Evolutionary conservation across 2,888 invertebrate species (phyloP).

Genomic region (Apotomis capreana): DNA sequence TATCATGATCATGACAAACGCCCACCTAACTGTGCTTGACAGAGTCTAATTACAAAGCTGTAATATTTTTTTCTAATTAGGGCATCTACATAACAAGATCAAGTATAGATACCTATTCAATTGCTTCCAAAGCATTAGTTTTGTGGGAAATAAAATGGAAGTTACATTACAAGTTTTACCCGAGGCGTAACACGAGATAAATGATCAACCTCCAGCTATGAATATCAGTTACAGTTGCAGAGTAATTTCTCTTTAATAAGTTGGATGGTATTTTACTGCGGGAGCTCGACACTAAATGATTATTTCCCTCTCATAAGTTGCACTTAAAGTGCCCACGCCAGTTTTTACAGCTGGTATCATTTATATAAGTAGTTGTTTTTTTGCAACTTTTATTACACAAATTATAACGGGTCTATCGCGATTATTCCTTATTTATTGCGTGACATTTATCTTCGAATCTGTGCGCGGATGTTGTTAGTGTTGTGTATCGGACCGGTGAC

Average conservation of each 20-base stretch:
- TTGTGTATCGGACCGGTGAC: too few species aligned
- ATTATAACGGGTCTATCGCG: too few species aligned
- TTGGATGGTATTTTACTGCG: conserved; percentile 25
- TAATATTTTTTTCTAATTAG: conserved; percentile 13
- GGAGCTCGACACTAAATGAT: conserved; percentile 18
- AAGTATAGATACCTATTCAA: too few species aligned
- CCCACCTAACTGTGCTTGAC: conserved; percentile 45
- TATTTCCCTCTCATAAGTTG: conserved; percentile 17
- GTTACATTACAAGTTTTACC: neutral
- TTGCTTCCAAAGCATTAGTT: neutral
- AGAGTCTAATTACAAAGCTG: conserved; percentile 41
- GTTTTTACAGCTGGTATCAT: neutral
- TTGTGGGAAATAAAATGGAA: neutral
- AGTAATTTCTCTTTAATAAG: conserved; percentile 33
- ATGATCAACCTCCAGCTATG: conserved; percentile 29
- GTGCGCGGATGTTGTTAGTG: too few species aligned
- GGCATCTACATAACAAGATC: neutral
- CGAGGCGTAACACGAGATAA: neutral
- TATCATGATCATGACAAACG: conserved; percentile 26
- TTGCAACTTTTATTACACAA: too few species aligned
- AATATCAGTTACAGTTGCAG: conserved; percentile 39
- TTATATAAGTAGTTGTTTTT: too few species aligned
- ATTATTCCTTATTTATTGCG: too few species aligned
- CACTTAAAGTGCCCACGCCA: neutral
- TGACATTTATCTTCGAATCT: too few species aligned